These are phyloP conservation scores for Dryobotodes eremita DNA, from an alignment of 2,888 invertebrate species.

Conservation along the genomic window DNA sequence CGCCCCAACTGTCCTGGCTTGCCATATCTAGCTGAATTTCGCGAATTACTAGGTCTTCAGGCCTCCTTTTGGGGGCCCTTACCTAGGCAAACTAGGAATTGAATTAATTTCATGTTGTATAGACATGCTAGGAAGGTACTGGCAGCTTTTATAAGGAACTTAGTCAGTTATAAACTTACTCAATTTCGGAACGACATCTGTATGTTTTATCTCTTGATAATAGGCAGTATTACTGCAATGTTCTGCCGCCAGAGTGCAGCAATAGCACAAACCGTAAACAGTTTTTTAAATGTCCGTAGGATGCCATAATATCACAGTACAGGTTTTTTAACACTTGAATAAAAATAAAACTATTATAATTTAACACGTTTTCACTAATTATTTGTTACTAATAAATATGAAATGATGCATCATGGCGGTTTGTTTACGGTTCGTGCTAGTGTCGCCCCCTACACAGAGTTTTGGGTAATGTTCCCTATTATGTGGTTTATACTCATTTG, in stretches of 20 bases:
- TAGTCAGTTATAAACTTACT: constrained; percentile 19
- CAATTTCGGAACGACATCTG: constrained; percentile 27
- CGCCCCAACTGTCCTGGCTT: background rate
- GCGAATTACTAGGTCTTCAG: background rate
- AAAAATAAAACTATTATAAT: too few relatives aligned
- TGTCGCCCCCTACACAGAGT: too few relatives aligned
- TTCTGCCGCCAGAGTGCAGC: too few relatives aligned
- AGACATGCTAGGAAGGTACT: background rate
- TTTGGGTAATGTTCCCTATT: background rate
- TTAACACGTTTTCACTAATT: too few relatives aligned
- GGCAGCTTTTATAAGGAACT: background rate
- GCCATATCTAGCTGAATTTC: background rate
- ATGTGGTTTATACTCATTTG: constrained; percentile 53
- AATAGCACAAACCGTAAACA: too few relatives aligned
- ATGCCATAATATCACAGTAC: too few relatives aligned
- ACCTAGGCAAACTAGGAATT: background rate
- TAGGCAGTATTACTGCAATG: too few relatives aligned
- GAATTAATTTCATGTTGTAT: background rate
- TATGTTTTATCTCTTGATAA: constrained; percentile 36
- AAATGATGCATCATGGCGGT: too few relatives aligned
- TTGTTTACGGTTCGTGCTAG: too few relatives aligned
- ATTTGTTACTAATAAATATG: too few relatives aligned
- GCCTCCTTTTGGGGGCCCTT: background rate
- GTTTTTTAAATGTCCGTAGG: too few relatives aligned
- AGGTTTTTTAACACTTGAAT: too few relatives aligned